Evolutionary conservation across 2,888 invertebrate genomes (phyloP).

Genomic region (Notocelia uddmanniana): DNA sequence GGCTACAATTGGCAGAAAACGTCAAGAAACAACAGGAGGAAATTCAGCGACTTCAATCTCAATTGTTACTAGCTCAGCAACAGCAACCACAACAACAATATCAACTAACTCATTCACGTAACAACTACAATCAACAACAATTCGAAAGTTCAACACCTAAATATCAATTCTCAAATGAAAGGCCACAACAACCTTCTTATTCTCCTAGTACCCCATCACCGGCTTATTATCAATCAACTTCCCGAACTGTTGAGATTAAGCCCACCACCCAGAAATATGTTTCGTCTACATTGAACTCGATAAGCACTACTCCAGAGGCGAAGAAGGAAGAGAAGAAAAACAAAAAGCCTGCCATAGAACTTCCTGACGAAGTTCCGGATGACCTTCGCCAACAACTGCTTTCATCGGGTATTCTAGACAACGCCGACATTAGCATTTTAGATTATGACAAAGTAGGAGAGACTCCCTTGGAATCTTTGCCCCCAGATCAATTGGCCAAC

Average conservation of each 20-base stretch:
- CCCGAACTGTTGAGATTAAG: conserved; percentile 79
- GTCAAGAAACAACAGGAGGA: conserved; percentile 84
- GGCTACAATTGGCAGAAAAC: conserved; percentile 76
- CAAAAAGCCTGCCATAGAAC: conserved; percentile 82
- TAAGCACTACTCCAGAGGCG: conserved; percentile 74
- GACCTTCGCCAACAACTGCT: conserved; percentile 93
- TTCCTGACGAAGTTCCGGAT: conserved; percentile 96
- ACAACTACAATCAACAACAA: conserved; percentile 65
- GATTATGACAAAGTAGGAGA: conserved; percentile 96
- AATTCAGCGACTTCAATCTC: conserved; percentile 79
- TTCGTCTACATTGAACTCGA: conserved; percentile 79
- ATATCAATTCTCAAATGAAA: conserved; percentile 76
- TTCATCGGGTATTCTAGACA: conserved; percentile 94
- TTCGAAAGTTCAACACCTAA: conserved; percentile 69
- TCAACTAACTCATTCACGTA: conserved; percentile 55
- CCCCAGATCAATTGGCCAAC: conserved; percentile 94
- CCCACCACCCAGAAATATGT: conserved; percentile 82
- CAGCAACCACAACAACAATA: conserved; percentile 66
- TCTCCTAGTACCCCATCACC: conserved; percentile 69
- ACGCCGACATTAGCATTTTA: conserved; percentile 94
- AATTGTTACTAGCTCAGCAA: conserved; percentile 72
- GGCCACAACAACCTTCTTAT: conserved; percentile 67
- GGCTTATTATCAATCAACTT: conserved; percentile 74
- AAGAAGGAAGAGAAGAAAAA: conserved; percentile 85
- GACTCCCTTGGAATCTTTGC: conserved; percentile 92